Percentiles rank a stretch among this genome's conserved stretches.
Conservation (phyloP, 2,888 invertebrate genomes). For the Neoscelio sp. region DNA sequence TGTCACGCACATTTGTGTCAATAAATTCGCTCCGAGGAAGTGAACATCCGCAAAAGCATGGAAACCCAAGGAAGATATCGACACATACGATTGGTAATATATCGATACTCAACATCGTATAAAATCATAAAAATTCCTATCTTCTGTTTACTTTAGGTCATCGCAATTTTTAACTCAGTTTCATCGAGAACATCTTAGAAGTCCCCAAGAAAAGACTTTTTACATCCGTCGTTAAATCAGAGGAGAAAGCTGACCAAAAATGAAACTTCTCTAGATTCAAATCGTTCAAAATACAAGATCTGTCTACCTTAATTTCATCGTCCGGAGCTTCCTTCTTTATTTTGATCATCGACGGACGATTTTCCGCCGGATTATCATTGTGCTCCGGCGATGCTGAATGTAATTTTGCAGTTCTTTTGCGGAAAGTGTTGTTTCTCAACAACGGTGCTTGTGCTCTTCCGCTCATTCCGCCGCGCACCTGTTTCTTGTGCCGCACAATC, state of each 20-base stretch:
- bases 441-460: constrained; percentile 64
- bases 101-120: too few species aligned
- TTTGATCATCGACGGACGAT: constrained; percentile 47
- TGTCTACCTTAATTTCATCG: constrained; percentile 66
- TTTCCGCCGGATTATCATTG: constrained; percentile 31
- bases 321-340: constrained; percentile 68
- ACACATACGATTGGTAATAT: too few species aligned
- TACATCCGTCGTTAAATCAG: too few species aligned
- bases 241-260: too few species aligned
- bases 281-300: neutral
- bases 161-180: too few species aligned
- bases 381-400: constrained; percentile 57
- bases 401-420: constrained; percentile 56
- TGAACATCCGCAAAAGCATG: constrained; percentile 1
- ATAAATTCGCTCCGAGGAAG: constrained; percentile 41
- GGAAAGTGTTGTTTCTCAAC: constrained; percentile 64
- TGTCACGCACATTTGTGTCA: constrained; percentile 53
- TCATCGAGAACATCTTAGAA: too few species aligned
- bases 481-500: constrained; percentile 23
- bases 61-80: too few species aligned
- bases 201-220: too few species aligned
- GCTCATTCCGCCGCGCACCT: constrained; percentile 55
- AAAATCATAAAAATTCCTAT: too few species aligned
- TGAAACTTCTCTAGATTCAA: constrained; percentile 4
- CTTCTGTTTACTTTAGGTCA: too few species aligned